Evolutionary conservation across 2,113 vertebrate species (phyloP).

Genomic region (Delphinus delphis): DNA sequence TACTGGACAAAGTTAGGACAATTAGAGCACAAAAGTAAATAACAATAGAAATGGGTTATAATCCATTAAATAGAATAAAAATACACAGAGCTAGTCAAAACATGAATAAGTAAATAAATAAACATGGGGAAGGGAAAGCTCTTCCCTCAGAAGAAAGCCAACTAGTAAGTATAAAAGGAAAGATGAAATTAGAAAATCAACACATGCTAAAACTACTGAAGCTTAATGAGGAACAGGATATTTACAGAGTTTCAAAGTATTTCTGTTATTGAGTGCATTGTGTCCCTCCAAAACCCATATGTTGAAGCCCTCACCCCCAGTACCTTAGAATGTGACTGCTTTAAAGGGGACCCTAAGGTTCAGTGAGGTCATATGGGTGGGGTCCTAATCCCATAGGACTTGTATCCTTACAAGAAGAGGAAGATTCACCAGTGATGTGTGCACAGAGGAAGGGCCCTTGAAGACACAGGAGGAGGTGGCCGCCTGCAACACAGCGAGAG

Average conservation of each 20-base stretch:
- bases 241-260: background rate
- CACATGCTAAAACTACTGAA: background rate
- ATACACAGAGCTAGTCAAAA: too few species aligned
- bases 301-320: background rate
- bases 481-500: background rate
- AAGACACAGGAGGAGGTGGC: background rate
- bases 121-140: rapidly evolving
- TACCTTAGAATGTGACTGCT: background rate
- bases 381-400: too few species aligned
- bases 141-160: background rate
- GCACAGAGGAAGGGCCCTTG: background rate
- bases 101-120: background rate
- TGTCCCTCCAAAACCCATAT: background rate
- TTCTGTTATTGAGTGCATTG: background rate
- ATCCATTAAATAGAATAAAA: background rate
- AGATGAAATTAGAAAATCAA: too few species aligned
- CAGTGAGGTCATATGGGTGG: background rate
- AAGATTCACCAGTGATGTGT: rapidly evolving
- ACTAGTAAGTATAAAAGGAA: background rate
- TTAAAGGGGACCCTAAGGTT: background rate
- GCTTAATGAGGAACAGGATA: rapidly evolving
- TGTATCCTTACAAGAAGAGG: background rate
- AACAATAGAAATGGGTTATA: too few species aligned
- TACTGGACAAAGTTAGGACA: background rate
- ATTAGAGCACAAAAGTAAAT: background rate